These are phyloP conservation scores for Phoxinus dragarum DNA, from an alignment of 2,797 vertebrate genomes.

Conservation along the genomic window DNA sequence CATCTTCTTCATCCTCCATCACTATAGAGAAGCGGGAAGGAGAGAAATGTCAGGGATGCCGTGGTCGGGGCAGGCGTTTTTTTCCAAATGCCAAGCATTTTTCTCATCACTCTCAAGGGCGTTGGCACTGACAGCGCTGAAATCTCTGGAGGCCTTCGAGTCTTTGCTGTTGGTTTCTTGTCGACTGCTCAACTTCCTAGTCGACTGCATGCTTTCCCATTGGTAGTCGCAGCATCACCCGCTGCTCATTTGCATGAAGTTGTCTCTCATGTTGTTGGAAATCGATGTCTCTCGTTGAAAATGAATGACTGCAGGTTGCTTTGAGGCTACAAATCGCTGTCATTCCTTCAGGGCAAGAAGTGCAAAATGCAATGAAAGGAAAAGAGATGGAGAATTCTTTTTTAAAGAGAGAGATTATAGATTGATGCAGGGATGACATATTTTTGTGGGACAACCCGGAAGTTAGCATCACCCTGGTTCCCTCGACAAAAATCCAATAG, in stretches of 20 bases:
- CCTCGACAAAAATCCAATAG: neutral
- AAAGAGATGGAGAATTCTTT: neutral
- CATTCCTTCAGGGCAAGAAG: neutral
- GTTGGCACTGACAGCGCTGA: neutral
- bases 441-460: neutral
- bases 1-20: constrained; percentile 19
- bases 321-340: neutral
- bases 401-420: neutral
- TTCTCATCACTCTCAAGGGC: constrained; percentile 4
- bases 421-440: neutral
- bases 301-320: neutral
- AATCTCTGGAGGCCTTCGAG: constrained; percentile 16
- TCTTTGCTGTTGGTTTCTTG: constrained; percentile 9
- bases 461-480: neutral
- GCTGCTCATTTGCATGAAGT: constrained; percentile 25
- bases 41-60: constrained; percentile 48
- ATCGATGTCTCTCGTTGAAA: neutral
- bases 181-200: neutral
- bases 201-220: neutral
- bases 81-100: constrained; percentile 44
- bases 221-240: neutral
- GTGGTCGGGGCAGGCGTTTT: neutral
- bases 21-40: constrained; percentile 11
- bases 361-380: neutral
- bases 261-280: neutral